These are phyloP conservation scores for Orussus abietinus DNA, from an alignment of 1,140 invertebrate genomes.

Conservation along the genomic window DNA sequence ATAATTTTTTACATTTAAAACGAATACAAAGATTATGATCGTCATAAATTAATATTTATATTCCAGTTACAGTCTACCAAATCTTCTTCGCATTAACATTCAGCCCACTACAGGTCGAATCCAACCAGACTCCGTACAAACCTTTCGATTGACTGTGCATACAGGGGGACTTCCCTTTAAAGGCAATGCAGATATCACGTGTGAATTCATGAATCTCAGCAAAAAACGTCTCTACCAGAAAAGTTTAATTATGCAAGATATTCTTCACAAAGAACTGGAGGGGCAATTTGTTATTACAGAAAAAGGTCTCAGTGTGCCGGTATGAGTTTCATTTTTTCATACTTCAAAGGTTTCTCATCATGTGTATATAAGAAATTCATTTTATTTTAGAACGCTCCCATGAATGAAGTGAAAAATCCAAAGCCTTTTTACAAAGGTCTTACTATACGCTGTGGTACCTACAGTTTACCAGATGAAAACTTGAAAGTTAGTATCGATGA, in stretches of 20 bases:
- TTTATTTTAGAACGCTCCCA: slow-evolving; percentile 16
- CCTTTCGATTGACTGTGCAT: slow-evolving; percentile 23
- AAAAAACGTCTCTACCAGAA: slow-evolving; percentile 28
- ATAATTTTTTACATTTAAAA: slow-evolving; percentile 5
- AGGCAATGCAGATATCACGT: slow-evolving; percentile 27
- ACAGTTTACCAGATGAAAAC: slow-evolving; percentile 16
- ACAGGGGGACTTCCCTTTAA: slow-evolving; percentile 19
- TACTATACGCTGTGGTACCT: slow-evolving; percentile 21
- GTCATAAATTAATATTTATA: too few relatives aligned
- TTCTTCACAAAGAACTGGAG: slow-evolving; percentile 20
- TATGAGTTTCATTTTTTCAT: slow-evolving; percentile 17
- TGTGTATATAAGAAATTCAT: too few relatives aligned
- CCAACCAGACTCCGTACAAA: slow-evolving; percentile 26
- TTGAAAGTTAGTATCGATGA: slow-evolving; percentile 16
- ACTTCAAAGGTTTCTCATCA: too few relatives aligned
- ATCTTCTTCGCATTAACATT: slow-evolving; percentile 23
- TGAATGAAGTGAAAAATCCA: slow-evolving; percentile 23
- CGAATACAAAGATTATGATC: slow-evolving; percentile 10
- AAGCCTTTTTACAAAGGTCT: slow-evolving; percentile 25
- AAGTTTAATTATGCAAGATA: slow-evolving; percentile 18
- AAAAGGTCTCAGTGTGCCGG: slow-evolving; percentile 27
- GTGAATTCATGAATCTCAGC: slow-evolving; percentile 32
- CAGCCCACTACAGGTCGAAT: slow-evolving; percentile 32
- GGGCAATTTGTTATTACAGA: slow-evolving; percentile 36
- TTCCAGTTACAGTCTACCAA: slow-evolving; percentile 22